Base-by-base conservation (phyloP, 2,888 invertebrate genomes). In the Enchytraeus crypticus region DNA sequence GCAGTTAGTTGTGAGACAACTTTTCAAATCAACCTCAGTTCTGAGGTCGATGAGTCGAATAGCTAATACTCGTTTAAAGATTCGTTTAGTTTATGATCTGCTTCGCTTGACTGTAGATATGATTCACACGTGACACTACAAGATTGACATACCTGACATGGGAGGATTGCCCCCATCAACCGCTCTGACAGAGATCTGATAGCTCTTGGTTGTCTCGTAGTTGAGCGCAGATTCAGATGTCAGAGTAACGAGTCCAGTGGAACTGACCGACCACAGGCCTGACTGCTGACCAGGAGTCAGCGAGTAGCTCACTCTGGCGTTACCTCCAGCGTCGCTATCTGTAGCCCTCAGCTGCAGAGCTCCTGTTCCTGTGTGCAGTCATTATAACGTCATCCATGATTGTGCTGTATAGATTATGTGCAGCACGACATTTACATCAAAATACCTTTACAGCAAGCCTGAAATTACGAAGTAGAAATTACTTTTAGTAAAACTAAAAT, bases 271-370 rank as follows among this genome's bases (percentile, higher is more conserved):
- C 32, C 63, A 63, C 8, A 46, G 33, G 23, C 51, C 54, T 5
- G 54, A 33, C 18, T 27, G 27, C 18, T 43, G 57, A 51, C 46
- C 61, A 2, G 33, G 32, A 34, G 51, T 29, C 33, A 61, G 29
- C 8, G 38, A 14, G 26, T 60, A 60, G 1, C 8, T 46, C 11
- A 64, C 59, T 4, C 23, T 27, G n/a, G 32, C 64, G 51, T 64
- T 64, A 11, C n/a, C 43, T 23, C 63, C 66, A 14, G n/a, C 34
- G 47, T 67, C 67, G 43, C 58, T 56, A 56, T 67, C 67, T 8
- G 2, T 38, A 5, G 67, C 66, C 18, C 43, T 23, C 5, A 67
- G 59, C 45, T 53, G 51, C 51, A 65, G 46, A 23, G 63, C 59
- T 14, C 34, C 5, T 8, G 47, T 57, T 30, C 61, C 59, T 63